These are phyloP conservation scores for Bergia sp. DNA, from an alignment of 92 coral and sea anemone genomes.

Conservation along the genomic window DNA sequence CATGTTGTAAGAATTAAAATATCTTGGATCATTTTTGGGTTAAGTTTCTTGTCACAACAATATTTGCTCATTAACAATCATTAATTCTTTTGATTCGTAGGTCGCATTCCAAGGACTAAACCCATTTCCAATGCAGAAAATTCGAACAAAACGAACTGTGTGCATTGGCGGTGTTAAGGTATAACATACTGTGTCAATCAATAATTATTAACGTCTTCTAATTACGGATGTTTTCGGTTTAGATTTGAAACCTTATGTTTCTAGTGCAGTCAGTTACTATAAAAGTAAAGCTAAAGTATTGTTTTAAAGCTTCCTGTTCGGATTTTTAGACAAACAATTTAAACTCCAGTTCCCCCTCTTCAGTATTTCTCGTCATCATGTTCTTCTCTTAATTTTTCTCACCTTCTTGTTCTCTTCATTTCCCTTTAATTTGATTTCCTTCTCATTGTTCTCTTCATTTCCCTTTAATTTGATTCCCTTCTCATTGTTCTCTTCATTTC, in stretches of 20 bases:
- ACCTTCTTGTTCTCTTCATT: not conserved
- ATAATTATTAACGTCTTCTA: not conserved
- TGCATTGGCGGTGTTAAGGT: constrained; percentile 82
- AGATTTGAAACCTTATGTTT: too few relatives aligned
- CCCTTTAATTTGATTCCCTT: not conserved
- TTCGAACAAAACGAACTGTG: constrained; percentile 75
- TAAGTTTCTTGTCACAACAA: not conserved
- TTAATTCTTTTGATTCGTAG: constrained; percentile 41
- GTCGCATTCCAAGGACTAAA: constrained; percentile 89
- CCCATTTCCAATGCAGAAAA: constrained; percentile 99
- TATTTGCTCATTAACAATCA: not conserved
- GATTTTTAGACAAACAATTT: not conserved
- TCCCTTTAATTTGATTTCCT: not conserved
- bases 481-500: not conserved
- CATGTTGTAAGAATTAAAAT: too few relatives aligned
- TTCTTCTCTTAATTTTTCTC: not conserved
- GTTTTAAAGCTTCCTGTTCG: too few relatives aligned
- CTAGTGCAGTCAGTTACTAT: too few relatives aligned
- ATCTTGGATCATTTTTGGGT: too few relatives aligned
- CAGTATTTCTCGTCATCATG: too few relatives aligned
- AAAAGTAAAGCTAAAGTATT: too few relatives aligned
- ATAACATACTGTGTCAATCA: not conserved
- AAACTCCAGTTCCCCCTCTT: not conserved
- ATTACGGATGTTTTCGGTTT: too few relatives aligned
- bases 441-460: not conserved